Evolutionary conservation across 2,797 vertebrate species (phyloP), one percentile per base, ranked within the genome.

Genomic region (Adrianichthys oophorus): DNA sequence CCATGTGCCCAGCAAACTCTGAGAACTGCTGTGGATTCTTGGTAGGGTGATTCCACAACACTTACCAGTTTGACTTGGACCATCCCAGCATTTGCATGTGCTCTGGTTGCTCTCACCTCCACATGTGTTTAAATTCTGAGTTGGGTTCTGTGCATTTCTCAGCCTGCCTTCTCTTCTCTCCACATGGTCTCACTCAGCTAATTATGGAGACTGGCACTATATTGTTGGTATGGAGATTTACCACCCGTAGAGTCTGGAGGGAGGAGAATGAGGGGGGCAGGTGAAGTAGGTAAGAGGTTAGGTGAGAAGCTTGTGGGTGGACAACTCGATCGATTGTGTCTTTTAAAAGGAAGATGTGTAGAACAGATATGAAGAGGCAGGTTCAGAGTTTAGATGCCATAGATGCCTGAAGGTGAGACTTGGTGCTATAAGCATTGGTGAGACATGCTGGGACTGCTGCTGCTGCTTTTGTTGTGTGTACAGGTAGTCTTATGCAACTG

Each of bases 401-500:
- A 19, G 4, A 17, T 32, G 42, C 69, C 29, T 60, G 55, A 44
- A 50, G 58, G 59, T 56, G 43, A 72, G 47, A 54, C 32, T 59
- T 58, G 57, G 46, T 15, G 19, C 45, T 48, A 52, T 21, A 40
- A 65, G 58, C 70, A 69, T 47, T 48, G 69, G 51, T 19, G 29
- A 60, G 43, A 21, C 49, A 32, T 32, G 17, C 24, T 5, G 7
- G 44, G 48, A 26, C 63, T 19, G 48, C 68, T 53, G 21, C 62
- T 54, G 56, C n/a, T 51, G 57, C 62, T 40, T 52, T 45, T 62
- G 26, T 67, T 61, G 45, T 79, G 67, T 76, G 68, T 59, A 58
- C 79, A 78, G 79, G 80, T 83, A 77, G 61, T 52, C 73, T 90
- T 88, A 74, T 45, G 58, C 70, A 88, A 90, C 65, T 4, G 37